These are phyloP conservation scores for Arothron firmamentum DNA, from an alignment of 2,113 vertebrate species.

Conservation along the genomic window DNA sequence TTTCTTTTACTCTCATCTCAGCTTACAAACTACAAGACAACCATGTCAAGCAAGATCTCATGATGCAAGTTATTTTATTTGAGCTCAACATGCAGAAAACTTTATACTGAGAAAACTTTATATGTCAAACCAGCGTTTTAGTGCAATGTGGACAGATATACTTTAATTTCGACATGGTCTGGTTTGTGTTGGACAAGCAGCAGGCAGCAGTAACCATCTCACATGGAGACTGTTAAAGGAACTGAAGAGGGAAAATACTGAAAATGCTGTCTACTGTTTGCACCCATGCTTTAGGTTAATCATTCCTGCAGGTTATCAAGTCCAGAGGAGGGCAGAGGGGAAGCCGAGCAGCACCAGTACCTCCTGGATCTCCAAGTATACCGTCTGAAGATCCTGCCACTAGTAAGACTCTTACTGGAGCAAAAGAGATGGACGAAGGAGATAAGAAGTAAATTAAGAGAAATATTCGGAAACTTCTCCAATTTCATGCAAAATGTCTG, in stretches of 20 bases:
- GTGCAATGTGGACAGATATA: no score
- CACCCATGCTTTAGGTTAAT: slow-evolving; percentile 85
- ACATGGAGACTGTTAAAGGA: neutral
- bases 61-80: neutral
- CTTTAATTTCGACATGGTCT: neutral
- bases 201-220: slow-evolving; percentile 32
- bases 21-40: neutral
- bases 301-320: slow-evolving; percentile 85
- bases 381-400: slow-evolving; percentile 95
- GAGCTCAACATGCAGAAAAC: neutral
- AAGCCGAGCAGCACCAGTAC: slow-evolving; percentile 87
- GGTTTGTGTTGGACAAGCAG: slow-evolving; percentile 39
- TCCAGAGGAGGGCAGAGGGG: slow-evolving; percentile 68
- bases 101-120: no score
- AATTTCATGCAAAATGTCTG: neutral
- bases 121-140: no score
- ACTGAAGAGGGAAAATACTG: neutral
- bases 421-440: slow-evolving; percentile 73
- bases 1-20: neutral
- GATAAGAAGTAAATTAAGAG: slow-evolving; percentile 42
- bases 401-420: slow-evolving; percentile 91
- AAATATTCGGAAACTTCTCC: slow-evolving; percentile 18
- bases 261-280: slow-evolving; percentile 16
- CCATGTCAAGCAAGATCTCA: slow-evolving; percentile 1
- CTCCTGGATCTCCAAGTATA: slow-evolving; percentile 93